Evolutionary conservation across 2,113 vertebrate genomes (phyloP), one percentile per base, ranked within the genome.

Genomic region (Ictalurus punctatus): DNA sequence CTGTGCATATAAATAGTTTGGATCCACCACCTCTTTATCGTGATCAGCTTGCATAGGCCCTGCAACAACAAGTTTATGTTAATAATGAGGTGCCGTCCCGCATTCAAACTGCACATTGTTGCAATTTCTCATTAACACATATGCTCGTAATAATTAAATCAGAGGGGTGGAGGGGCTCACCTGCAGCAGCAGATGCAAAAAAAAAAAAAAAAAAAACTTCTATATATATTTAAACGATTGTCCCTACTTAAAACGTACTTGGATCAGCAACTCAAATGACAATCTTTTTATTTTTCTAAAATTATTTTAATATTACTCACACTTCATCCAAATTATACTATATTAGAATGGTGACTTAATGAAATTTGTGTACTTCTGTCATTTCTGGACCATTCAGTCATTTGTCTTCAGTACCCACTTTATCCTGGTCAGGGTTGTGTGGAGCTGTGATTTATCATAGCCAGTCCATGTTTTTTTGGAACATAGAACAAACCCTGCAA

Each of bases 401-500:
- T 76, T 73, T 13, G 25, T n/a, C 27, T 67, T n/a, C 69, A 71
- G n/a, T 34, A 74, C 7, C 30, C 71, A 74, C 21, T 78, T 48
- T 48, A 14, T 48, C 23, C 23, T 78, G 23, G 21, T 76, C 73
- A 76, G 73, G 8, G 37, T 52, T 52, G 48, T 52, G 48, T 10
- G 48, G 48, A 44, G 4, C 74, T 12, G 6, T 27, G 44, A 81
- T 6, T 81, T n/a, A 81, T 56, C 4, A 2, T 19, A 56, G 6
- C 16, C 48, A 85, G 63, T 59, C 40, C 25, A 30, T 19, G 40
- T 13, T 40, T 83, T 65, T 44, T 44, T 71, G 71, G 61, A 54
- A 69, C 81, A 81, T 82, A 74, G 59, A 30, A 84, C 78, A 74
- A 86, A 84, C 91, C 87, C 78, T 88, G 91, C 92, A 86, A 52